These are phyloP conservation scores for Pedicia rivosa DNA, from an alignment of 2,888 invertebrate species.

Conservation along the genomic window DNA sequence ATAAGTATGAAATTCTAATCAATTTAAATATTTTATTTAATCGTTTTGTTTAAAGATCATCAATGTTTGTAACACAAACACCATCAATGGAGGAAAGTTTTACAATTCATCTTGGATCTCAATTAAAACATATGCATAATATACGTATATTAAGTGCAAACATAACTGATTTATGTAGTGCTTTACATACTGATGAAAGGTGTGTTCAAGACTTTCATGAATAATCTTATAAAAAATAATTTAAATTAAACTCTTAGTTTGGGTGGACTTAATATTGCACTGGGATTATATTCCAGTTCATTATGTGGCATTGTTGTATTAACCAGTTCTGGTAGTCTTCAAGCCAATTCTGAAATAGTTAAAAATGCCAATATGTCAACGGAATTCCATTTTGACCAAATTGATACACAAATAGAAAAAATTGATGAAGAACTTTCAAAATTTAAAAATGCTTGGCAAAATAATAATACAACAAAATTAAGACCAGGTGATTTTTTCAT, in stretches of 20 bases:
- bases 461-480: constrained; percentile 30
- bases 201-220: no score
- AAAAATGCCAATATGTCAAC: constrained; percentile 44
- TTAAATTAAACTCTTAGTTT: constrained; percentile 16
- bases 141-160: constrained; percentile 78
- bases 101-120: constrained; percentile 93
- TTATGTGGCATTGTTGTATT: constrained; percentile 77
- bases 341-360: constrained; percentile 26
- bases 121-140: constrained; percentile 97
- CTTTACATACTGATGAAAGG: constrained; percentile 32
- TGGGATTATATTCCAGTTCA: constrained; percentile 85
- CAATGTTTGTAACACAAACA: constrained; percentile 30
- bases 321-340: constrained; percentile 31
- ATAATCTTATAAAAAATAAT: background rate
- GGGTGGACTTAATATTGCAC: constrained; percentile 66
- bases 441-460: constrained; percentile 16
- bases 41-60: constrained; percentile 19
- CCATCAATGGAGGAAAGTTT: constrained; percentile 78
- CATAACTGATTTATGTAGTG: constrained; percentile 61
- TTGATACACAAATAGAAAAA: constrained; percentile 71
- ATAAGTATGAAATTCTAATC: constrained; percentile 10
- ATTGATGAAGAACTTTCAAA: constrained; percentile 41
- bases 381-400: constrained; percentile 78
- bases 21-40: background rate
- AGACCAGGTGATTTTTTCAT: constrained; percentile 75